Conservation (phyloP, 1,140 invertebrate genomes). For the Pissodes strobi region DNA sequence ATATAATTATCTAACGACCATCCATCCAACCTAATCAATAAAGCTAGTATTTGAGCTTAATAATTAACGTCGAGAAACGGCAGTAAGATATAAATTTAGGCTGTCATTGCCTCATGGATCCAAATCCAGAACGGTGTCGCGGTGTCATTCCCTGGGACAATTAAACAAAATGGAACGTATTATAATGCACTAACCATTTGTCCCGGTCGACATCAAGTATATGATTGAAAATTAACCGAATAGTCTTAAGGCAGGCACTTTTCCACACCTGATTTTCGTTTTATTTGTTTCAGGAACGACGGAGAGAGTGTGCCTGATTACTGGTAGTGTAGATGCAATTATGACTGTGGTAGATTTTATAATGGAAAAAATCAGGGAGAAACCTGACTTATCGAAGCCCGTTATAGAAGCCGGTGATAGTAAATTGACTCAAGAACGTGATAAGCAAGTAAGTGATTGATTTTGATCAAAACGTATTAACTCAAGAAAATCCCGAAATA, state of each 20-base stretch:
- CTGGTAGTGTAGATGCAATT: conserved; percentile 90
- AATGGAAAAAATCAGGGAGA: conserved; percentile 97
- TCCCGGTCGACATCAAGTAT: no score
- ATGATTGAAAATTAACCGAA: no score
- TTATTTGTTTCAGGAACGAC: conserved; percentile 78
- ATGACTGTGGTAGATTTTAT: conserved; percentile 94
- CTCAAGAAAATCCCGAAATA: neutral
- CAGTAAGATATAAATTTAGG: no score
- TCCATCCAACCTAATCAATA: no score
- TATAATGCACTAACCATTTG: no score
- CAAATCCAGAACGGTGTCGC: no score
- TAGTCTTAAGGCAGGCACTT: neutral
- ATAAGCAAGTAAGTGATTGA: conserved; percentile 66
- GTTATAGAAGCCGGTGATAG: conserved; percentile 70
- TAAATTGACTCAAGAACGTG: conserved; percentile 75
- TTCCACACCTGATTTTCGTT: neutral
- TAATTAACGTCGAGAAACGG: no score
- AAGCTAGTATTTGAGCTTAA: no score
- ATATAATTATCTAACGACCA: no score
- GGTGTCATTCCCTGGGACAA: no score
- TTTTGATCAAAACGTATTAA: neutral
- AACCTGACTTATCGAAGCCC: conserved; percentile 88
- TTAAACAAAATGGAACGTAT: no score
- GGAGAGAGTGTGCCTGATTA: conserved; percentile 96
- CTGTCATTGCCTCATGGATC: no score